Evolutionary conservation across 2,888 invertebrate species (phyloP), one percentile per base, ranked within the genome.

Genomic region (Opisthograptis luteolata): DNA sequence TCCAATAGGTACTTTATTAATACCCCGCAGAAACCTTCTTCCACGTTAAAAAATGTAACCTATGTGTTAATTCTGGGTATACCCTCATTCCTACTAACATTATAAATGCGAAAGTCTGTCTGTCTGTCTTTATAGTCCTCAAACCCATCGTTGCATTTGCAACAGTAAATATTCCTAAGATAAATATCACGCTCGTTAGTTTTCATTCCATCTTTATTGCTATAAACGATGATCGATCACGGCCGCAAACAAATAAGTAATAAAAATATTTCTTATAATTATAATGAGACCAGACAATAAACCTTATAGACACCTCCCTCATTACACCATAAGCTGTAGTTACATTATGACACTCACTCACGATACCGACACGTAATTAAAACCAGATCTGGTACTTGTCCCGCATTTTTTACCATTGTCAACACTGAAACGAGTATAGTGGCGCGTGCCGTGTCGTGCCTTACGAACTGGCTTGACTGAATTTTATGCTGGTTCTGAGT

Each of bases 331-430:
- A 15, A 35, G 19, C 41, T 19, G 6, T 39, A 22, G 36, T 7
- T 36, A 25, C 39, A 50, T 40, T 43, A 58, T 46, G 55, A 54
- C 39, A 48, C 43, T 22, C 52, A 48, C 55, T n/a, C n/a, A 55
- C 24, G 17, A 17, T 17, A 8, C 42, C 27, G 55, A 48, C 52
- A 57, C 42, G 57, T 55, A 59, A 59, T 59, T 62, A 57, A 58
- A 59, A 57, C 61, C 53, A 57, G 57, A 53, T 47, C 58, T 53
- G 53, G 53, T 53, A 51, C 54, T 46, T 45, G 54, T 46, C 32
- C 46, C 63, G 68, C 76, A 79, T 79, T 78, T 78, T 77, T 58
- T 56, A 62, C 69, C 62, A 79, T 79, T 79, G 79, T 79, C 49
- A 57, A 57, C 30, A 37, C 6, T 28, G 42, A 42, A 55, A 48